Evolutionary conservation across 1,140 invertebrate species (phyloP).

Genomic region (Idris sp.): DNA sequence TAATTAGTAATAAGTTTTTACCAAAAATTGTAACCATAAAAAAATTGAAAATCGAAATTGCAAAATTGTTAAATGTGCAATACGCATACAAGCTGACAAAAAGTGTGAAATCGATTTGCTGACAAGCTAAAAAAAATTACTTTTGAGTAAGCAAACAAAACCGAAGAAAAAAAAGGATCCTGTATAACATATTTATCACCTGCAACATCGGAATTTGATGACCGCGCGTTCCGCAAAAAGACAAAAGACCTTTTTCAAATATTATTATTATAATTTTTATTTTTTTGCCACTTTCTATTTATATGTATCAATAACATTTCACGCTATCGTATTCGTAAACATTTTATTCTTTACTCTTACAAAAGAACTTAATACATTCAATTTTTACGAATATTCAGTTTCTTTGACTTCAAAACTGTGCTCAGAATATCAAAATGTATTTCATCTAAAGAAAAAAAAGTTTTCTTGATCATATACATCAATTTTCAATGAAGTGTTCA

Average conservation of each 20-base stretch:
- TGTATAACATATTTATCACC: conserved; percentile 48
- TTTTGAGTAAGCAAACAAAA: conserved; percentile 28
- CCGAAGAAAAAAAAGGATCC: conserved; percentile 22
- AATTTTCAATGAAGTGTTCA: conserved; percentile 25
- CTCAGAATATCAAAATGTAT: conserved; percentile 13
- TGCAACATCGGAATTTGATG: conserved; percentile 29
- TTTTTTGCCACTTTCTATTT: conserved; percentile 37
- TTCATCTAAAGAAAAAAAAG: too few species aligned
- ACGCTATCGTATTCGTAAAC: conserved; percentile 29
- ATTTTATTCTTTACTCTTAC: too few species aligned
- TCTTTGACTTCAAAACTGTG: conserved; percentile 9
- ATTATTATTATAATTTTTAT: too few species aligned
- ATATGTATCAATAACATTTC: conserved; percentile 33
- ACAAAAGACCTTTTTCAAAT: conserved; percentile 40
- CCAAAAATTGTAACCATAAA: too few species aligned
- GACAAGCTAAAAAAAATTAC: conserved; percentile 30
- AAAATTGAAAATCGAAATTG: too few species aligned
- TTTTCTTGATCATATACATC: too few species aligned
- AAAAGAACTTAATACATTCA: conserved; percentile 29
- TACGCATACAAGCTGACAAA: not conserved
- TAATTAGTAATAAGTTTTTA: too few species aligned
- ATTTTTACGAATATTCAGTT: conserved; percentile 30
- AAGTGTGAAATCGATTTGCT: conserved; percentile 28
- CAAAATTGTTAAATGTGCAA: conserved; percentile 2
- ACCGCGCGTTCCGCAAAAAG: conserved; percentile 6